phyloP scores from a whole-genome alignment of 2,888 invertebrate genomes.

The Melanchra persicariae region DNA sequence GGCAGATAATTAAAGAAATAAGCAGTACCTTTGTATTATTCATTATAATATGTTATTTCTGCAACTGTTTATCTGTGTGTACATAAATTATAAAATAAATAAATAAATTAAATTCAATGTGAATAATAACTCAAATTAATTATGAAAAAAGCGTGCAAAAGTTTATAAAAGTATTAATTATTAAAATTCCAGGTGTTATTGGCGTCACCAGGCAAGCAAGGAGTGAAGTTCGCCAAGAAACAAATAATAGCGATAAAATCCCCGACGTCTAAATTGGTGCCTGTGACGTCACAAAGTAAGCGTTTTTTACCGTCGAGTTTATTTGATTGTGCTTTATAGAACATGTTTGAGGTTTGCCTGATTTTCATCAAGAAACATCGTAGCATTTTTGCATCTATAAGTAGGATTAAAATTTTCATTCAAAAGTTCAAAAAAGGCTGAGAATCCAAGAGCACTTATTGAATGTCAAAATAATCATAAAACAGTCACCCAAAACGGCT shows the following conservation, averaged over 20 bases:
- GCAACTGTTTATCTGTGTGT: too few relatives aligned
- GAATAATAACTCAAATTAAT: not conserved
- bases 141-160: not conserved
- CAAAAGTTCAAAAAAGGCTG: too few relatives aligned
- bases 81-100: too few relatives aligned
- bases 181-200: conserved; percentile 81
- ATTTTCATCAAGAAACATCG: not conserved
- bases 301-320: not conserved
- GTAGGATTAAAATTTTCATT: not conserved
- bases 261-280: conserved; percentile 93
- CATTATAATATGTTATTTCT: too few relatives aligned
- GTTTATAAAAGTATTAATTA: not conserved
- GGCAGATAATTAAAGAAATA: too few relatives aligned
- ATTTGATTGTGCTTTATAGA: too few relatives aligned
- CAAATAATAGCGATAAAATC: conserved; percentile 90
- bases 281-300: conserved; percentile 89
- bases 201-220: conserved; percentile 85
- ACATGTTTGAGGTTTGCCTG: not conserved
- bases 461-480: not conserved
- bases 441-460: too few relatives aligned
- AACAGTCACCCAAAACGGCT: not conserved
- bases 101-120: too few relatives aligned
- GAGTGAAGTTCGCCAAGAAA: conserved; percentile 79
- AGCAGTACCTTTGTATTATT: too few relatives aligned
- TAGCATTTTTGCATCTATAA: not conserved